phyloP scores from a whole-genome alignment of 2,797 vertebrate species.

The Anas georgica region DNA sequence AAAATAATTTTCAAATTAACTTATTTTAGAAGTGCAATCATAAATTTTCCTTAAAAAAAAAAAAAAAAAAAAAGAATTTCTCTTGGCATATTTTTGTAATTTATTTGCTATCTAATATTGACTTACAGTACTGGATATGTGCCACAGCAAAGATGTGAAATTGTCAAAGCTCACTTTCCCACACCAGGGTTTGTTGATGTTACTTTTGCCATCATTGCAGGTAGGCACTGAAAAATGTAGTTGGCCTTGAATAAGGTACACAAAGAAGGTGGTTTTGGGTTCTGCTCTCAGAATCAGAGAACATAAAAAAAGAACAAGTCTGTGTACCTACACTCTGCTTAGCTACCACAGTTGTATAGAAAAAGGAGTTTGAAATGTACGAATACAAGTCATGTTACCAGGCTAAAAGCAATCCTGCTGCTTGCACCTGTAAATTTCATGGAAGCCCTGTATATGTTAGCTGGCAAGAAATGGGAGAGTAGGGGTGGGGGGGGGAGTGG shows the following conservation, averaged over 20 bases:
- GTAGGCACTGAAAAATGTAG: not conserved
- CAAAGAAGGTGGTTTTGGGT: not conserved
- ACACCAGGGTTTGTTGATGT: not conserved
- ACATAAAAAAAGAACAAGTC: not conserved
- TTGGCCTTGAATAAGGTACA: not conserved
- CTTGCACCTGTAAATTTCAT: accelerated
- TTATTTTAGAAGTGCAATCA: not conserved
- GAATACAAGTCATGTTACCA: not conserved
- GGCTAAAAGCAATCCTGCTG: not conserved
- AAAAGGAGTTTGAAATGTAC: not conserved
- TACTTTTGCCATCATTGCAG: not conserved
- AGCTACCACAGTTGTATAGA: not conserved
- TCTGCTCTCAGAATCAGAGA: not conserved
- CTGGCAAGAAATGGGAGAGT: not conserved
- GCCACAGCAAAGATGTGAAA: constrained; percentile 3
- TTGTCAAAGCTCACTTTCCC: not conserved
- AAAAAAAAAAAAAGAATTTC: not conserved
- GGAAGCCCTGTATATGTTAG: not conserved
- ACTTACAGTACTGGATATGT: not conserved
- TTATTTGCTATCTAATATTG: constrained; percentile 10
- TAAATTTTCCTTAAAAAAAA: not conserved
- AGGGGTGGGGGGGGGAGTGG: too few relatives aligned
- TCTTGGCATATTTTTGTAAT: not conserved
- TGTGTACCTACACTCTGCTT: not conserved
- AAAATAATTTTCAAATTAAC: not conserved